These are phyloP conservation scores for Keiferia lycopersicella DNA, from an alignment of 2,888 invertebrate genomes.

Conservation along the genomic window DNA sequence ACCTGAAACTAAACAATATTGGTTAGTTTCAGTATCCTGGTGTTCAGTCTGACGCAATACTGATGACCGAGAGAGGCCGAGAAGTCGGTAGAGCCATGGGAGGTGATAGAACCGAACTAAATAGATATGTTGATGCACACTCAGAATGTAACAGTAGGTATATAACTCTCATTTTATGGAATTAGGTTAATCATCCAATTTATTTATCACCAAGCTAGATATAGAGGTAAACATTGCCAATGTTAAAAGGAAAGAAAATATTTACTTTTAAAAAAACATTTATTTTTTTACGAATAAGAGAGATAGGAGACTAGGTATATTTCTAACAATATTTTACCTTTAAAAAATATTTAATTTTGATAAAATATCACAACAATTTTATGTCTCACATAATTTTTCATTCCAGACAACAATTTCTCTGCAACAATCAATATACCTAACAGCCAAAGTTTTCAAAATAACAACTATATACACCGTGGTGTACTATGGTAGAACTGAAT, in stretches of 20 bases:
- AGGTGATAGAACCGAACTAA: no score
- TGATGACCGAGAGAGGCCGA: no score
- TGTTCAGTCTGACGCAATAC: no score
- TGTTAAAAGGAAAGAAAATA: no score
- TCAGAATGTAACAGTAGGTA: no score
- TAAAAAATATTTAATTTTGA: slow-evolving; percentile 1
- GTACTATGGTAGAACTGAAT: not conserved
- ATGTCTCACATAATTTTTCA: not conserved
- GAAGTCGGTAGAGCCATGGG: no score
- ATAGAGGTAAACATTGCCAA: not conserved
- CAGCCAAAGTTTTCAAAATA: slow-evolving; percentile 3
- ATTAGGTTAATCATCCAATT: no score
- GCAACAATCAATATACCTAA: not conserved
- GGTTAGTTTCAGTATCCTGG: slow-evolving; percentile 39
- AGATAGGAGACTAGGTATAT: not conserved
- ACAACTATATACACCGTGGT: not conserved
- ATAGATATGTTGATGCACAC: slow-evolving; percentile 1
- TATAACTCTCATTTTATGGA: no score
- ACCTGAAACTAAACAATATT: slow-evolving; percentile 63
- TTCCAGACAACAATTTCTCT: not conserved
- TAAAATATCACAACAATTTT: slow-evolving; percentile 11
- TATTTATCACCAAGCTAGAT: no score
- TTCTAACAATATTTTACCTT: not conserved
- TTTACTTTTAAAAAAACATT: not conserved
- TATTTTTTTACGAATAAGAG: not conserved